These are phyloP conservation scores for Chlorodrepanis virens DNA, from an alignment of 2,113 vertebrate genomes.

Conservation along the genomic window DNA sequence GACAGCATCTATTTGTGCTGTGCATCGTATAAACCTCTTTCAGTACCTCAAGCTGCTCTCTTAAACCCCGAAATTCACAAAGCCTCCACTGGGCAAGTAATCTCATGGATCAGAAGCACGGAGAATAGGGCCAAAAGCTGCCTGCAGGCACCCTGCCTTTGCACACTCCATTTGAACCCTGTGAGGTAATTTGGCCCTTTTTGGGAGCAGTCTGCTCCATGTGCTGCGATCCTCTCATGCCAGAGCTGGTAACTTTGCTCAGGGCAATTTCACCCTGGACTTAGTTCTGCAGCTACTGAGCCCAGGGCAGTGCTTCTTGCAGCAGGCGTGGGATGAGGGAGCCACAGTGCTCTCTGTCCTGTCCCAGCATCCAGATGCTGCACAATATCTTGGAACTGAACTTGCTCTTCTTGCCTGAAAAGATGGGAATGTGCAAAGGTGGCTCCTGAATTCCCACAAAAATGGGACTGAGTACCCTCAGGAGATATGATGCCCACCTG, in stretches of 20 bases:
- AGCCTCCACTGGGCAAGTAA: neutral
- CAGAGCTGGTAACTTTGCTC: neutral
- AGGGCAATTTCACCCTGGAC: neutral
- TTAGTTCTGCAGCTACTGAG: neutral
- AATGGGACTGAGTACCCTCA: neutral
- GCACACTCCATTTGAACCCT: slow-evolving; percentile 1
- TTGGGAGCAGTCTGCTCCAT: neutral
- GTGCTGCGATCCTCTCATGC: neutral
- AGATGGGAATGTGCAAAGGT: neutral
- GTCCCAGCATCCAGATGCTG: neutral
- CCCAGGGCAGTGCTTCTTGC: neutral
- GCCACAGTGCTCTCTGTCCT: fast-evolving
- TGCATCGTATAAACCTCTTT: neutral
- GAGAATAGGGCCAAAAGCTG: neutral
- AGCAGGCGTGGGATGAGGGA: fast-evolving
- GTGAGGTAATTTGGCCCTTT: slow-evolving; percentile 15
- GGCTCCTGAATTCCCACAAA: neutral
- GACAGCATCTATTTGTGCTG: neutral
- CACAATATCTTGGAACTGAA: neutral
- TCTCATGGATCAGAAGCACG: neutral
- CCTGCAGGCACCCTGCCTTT: neutral
- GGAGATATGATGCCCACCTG: neutral
- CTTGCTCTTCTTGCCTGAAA: neutral
- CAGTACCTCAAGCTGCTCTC: neutral
- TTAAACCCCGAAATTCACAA: neutral